Evolutionary conservation across 2,888 invertebrate species (phyloP).

Genomic region (Amorpha juglandis): DNA sequence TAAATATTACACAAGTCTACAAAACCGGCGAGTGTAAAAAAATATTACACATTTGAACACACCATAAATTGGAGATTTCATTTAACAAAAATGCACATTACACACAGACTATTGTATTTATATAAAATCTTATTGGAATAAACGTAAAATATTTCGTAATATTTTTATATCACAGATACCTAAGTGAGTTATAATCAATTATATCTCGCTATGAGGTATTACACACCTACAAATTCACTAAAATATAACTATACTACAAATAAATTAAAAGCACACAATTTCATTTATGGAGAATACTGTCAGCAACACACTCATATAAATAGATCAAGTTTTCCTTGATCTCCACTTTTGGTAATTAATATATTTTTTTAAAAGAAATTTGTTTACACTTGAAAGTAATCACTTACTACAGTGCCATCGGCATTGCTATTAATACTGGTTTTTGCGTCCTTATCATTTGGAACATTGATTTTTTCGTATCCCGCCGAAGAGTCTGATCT

Average conservation of each 20-base stretch:
- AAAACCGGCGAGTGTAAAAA: constrained; percentile 43
- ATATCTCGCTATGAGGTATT: constrained; percentile 70
- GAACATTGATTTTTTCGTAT: constrained; percentile 73
- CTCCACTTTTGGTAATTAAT: constrained; percentile 8
- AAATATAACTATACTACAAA: constrained; percentile 53
- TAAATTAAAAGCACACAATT: constrained; percentile 71
- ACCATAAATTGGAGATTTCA: constrained; percentile 58
- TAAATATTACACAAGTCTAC: constrained; percentile 43
- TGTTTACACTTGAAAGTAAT: constrained; percentile 78
- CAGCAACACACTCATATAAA: constrained; percentile 52
- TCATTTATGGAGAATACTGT: constrained; percentile 59
- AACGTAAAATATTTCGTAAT: constrained; percentile 60
- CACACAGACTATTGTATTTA: constrained; percentile 44
- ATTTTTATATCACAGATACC: constrained; percentile 81
- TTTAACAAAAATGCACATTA: constrained; percentile 32
- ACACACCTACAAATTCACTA: constrained; percentile 57
- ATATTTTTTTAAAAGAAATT: constrained; percentile 18
- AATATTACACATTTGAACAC: constrained; percentile 57
- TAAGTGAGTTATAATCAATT: constrained; percentile 73
- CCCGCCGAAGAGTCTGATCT: constrained; percentile 74
- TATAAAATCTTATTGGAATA: constrained; percentile 52
- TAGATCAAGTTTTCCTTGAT: constrained; percentile 44
- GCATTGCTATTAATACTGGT: constrained; percentile 75
- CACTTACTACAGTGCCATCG: constrained; percentile 72
- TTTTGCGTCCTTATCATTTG: constrained; percentile 61